Evolutionary conservation across 2,797 vertebrate species (phyloP).

Genomic region (Chanos chanos): DNA sequence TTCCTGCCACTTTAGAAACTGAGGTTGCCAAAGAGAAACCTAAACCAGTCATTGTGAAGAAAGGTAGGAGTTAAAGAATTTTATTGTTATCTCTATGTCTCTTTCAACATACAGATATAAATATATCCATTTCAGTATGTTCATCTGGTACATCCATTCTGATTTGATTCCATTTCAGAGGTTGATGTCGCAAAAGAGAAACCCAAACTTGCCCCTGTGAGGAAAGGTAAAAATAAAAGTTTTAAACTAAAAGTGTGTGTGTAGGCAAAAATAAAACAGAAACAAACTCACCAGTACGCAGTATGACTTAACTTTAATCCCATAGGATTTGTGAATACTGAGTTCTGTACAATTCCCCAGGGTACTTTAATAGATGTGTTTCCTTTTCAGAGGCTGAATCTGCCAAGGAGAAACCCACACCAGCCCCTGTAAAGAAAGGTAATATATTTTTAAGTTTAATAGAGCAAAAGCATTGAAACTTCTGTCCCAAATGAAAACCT

Average conservation of each 20-base stretch:
- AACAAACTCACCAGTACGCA: no score
- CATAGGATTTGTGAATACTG: no score
- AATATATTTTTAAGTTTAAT: conserved; percentile 2
- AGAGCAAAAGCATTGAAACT: neutral
- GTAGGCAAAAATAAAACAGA: no score
- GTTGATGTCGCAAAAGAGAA: neutral
- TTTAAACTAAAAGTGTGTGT: neutral
- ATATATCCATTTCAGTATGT: no score
- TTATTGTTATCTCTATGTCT: no score
- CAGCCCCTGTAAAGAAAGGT: neutral
- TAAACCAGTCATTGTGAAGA: conserved; percentile 29
- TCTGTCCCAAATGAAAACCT: neutral
- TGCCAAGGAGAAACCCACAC: neutral
- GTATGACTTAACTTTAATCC: no score
- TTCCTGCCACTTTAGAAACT: neutral
- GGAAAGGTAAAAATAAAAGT: neutral
- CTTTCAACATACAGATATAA: no score
- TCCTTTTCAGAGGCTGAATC: neutral
- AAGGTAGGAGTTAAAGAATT: no score
- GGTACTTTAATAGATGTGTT: no score
- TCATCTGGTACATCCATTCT: no score
- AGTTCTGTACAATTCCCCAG: no score
- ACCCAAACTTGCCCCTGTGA: neutral
- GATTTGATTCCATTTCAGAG: no score
- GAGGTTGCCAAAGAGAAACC: neutral